phyloP scores from a whole-genome alignment of 2,888 invertebrate species.

The Branchellion lobata region DNA sequence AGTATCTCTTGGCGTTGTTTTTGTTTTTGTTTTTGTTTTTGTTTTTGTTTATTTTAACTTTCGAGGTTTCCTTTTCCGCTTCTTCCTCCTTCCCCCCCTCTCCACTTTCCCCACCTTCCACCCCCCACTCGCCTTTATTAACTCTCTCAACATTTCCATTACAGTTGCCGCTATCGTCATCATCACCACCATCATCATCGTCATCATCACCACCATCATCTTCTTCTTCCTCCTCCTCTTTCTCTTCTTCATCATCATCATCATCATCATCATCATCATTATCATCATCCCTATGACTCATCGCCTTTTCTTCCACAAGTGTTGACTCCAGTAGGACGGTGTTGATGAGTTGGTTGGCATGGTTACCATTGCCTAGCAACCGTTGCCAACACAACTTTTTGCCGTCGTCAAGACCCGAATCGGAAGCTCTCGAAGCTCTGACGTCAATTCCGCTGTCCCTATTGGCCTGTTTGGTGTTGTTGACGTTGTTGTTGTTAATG shows the following conservation, averaged over 20 bases:
- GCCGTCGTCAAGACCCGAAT: not conserved
- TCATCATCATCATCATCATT: too few species aligned
- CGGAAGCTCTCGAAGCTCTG: conserved; percentile 16
- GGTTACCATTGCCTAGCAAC: conserved; percentile 7
- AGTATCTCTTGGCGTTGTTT: too few species aligned
- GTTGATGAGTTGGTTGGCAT: not conserved
- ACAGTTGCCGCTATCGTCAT: too few species aligned
- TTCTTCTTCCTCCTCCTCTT: not conserved
- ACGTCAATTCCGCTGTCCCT: conserved; percentile 37
- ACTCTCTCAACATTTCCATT: not conserved
- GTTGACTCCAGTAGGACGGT: not conserved
- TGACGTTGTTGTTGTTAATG: not conserved
- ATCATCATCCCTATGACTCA: not conserved
- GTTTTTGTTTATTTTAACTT: too few species aligned
- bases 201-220: not conserved
- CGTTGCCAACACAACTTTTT: not conserved
- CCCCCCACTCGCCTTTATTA: not conserved
- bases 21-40: too few species aligned
- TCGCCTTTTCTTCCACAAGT: not conserved
- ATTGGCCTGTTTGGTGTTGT: not conserved
- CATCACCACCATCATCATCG: not conserved
- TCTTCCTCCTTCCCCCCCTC: not conserved
- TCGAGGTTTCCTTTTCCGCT: not conserved
- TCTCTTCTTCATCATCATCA: not conserved
- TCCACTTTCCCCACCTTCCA: not conserved